Percentiles rank a stretch among this genome's conserved stretches.
phyloP scores from a whole-genome alignment of 2,113 vertebrate genomes.

The Myodes glareolus region DNA sequence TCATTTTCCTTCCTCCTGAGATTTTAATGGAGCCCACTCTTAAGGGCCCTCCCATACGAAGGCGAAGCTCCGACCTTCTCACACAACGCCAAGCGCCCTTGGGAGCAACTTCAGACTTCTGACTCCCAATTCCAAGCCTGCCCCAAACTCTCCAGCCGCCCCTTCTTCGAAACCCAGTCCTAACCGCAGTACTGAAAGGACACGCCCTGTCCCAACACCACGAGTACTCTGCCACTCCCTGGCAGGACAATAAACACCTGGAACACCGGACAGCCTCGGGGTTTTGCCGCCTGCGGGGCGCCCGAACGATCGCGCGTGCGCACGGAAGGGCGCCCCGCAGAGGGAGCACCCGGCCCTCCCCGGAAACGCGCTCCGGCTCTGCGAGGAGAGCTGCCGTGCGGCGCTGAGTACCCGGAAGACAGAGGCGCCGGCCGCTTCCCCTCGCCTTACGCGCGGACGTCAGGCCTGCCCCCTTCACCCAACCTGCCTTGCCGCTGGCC shows the following conservation, averaged over 20 bases:
- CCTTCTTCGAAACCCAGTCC: background rate
- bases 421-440: background rate
- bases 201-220: background rate
- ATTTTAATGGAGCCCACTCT: background rate
- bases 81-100: background rate
- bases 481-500: constrained; percentile 60
- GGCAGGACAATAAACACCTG: background rate
- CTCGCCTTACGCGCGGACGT: background rate
- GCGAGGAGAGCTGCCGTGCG: background rate
- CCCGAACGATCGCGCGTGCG: background rate
- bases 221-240: background rate
- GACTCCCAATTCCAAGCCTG: background rate
- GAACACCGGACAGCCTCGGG: background rate
- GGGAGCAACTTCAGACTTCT: background rate
- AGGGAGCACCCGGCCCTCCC: background rate
- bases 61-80: background rate
- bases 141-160: background rate
- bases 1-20: background rate
- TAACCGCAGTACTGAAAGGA: background rate
- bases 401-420: rapidly evolving
- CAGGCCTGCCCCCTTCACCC: background rate
- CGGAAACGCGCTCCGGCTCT: background rate
- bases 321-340: background rate
- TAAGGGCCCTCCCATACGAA: too few relatives aligned
- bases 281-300: rapidly evolving